phyloP scores from a whole-genome alignment of 2,888 invertebrate genomes.

The Meiosimyza decipiens region DNA sequence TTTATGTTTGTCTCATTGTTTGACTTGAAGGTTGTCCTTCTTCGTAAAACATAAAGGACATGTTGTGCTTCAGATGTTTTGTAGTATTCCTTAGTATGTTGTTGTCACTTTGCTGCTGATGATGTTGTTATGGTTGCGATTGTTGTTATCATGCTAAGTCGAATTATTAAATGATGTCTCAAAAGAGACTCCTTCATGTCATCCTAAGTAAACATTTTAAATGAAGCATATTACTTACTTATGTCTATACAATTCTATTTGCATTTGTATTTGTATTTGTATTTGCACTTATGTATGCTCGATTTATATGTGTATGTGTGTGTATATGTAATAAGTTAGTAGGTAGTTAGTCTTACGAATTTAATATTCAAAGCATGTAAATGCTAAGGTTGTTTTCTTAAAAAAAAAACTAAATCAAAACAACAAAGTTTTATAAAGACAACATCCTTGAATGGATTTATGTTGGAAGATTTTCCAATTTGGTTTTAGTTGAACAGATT shows the following conservation, averaged over 20 bases:
- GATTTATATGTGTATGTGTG: neutral
- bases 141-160: constrained; percentile 30
- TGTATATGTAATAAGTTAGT: neutral
- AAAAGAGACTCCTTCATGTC: constrained; percentile 32
- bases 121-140: neutral
- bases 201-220: constrained; percentile 37
- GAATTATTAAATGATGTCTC: constrained; percentile 35
- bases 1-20: constrained; percentile 9
- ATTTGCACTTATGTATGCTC: neutral
- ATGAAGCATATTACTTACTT: constrained; percentile 15
- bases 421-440: neutral
- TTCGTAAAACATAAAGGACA: neutral
- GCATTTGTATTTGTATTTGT: constrained; percentile 15
- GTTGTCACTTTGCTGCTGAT: too few relatives aligned
- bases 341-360: neutral
- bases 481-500: neutral
- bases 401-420: neutral
- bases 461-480: neutral
- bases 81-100: too few relatives aligned
- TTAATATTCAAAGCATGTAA: constrained; percentile 26
- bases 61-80: too few relatives aligned
- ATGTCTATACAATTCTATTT: constrained; percentile 2
- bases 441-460: neutral
- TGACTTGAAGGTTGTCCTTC: constrained; percentile 3
- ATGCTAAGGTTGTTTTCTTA: constrained; percentile 15